Base-by-base conservation (phyloP, 2,888 invertebrate genomes). In the Sinelater perroti region DNA sequence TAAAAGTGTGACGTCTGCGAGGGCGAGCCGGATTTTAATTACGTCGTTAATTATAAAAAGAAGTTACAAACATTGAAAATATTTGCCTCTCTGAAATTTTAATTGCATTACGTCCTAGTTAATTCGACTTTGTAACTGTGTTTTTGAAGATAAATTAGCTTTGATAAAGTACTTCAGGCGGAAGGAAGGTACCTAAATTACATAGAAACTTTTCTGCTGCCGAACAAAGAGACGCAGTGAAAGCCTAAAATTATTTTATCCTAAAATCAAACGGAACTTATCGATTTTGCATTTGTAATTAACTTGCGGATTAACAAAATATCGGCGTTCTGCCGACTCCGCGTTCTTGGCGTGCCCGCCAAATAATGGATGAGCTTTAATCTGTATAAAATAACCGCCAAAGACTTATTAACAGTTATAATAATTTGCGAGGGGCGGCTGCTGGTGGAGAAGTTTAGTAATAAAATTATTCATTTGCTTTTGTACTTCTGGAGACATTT, bases 111-210 rank as follows among this genome's bases (percentile, higher is more conserved):
- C 46, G 28, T 52, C 40, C 42, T 56, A 63, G 60, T 65, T 66
- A 65, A 63, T 65, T 66, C 54, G 62, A 62, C 62, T 63, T 62
- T 56, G 62, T 56, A 61, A 61, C 60, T 63, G 67, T 65, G 67
- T 69, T 70, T 64, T 61, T 67, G 61, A 64, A 68, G 70, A 71
- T 71, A 71, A 70, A 70, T 71, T 70, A 69, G 67, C 70, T 70
- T 71, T 70, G 68, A 70, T 70, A 69, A 70, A 68, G 66, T 67
- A 66, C 64, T 67, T 69, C 67, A 65, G 63, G 62, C 65, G 61
- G 66, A 63, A 64, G 59, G 66, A 56, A 67, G 66, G 67, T 67
- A 68, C 64, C 64, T 67, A 68, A 70, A 68, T 70, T 67, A 65
- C 65, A 63, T 56, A 62, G 62, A 61, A 66, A 63, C 59, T 63